Percentiles rank a stretch among this genome's conserved stretches.
Evolutionary conservation across 2,797 vertebrate species (phyloP).

Genomic region (Galagoides demidoff): DNA sequence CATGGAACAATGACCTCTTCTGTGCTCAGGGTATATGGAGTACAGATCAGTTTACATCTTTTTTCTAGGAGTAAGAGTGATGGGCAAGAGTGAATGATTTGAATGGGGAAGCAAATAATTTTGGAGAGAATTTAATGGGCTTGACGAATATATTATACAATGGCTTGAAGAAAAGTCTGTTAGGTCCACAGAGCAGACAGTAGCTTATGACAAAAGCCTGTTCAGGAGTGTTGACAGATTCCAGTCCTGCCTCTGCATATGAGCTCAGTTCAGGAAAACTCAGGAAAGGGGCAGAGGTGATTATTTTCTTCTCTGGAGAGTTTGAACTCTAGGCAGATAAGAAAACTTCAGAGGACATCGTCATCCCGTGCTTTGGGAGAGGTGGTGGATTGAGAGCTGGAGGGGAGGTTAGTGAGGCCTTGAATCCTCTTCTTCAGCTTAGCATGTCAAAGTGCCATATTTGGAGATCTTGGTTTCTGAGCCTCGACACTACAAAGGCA

Average conservation of each 20-base stretch:
- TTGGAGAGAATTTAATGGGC: background rate
- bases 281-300: background rate
- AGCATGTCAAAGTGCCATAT: background rate
- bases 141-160: background rate
- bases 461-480: background rate
- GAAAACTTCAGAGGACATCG: background rate
- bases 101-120: background rate
- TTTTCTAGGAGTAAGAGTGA: background rate
- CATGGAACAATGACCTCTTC: background rate
- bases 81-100: background rate
- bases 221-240: background rate
- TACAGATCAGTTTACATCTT: background rate
- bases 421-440: background rate
- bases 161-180: background rate
- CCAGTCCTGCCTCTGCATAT: background rate
- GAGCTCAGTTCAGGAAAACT: background rate
- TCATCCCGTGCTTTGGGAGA: background rate
- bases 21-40: no score
- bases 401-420: background rate
- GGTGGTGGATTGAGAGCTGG: background rate
- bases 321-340: background rate
- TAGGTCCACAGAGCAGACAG: background rate
- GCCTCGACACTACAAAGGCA: background rate
- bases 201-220: background rate
- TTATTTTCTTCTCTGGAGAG: background rate